Evolutionary conservation across 1,140 invertebrate species (phyloP).

Genomic region (Teleopsis dalmanni): DNA sequence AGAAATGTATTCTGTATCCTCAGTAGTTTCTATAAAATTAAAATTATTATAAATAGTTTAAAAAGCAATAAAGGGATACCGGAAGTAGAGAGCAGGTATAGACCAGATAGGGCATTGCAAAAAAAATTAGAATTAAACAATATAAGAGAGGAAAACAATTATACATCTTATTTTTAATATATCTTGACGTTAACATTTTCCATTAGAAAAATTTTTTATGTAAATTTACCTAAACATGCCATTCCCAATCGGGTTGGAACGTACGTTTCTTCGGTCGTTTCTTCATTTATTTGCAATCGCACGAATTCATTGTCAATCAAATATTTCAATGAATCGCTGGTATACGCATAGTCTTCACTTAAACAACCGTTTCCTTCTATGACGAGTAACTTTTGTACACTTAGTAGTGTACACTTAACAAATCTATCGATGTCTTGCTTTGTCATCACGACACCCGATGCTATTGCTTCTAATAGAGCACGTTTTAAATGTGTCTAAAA

Average conservation of each 20-base stretch:
- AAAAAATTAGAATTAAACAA: no score
- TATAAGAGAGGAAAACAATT: no score
- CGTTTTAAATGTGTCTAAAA: constrained; percentile 49
- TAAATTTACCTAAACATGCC: constrained; percentile 61
- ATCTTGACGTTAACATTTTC: background rate
- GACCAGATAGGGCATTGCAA: no score
- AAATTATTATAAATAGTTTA: no score
- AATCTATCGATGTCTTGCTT: constrained; percentile 69
- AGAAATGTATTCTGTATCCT: no score
- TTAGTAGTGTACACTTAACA: constrained; percentile 68
- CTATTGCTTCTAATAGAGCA: constrained; percentile 73
- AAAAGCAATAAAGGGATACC: no score
- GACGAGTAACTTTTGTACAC: constrained; percentile 21
- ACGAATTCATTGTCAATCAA: constrained; percentile 54
- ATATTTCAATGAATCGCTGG: constrained; percentile 43
- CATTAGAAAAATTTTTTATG: background rate
- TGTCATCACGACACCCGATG: constrained; percentile 72
- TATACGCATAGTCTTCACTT: constrained; percentile 12
- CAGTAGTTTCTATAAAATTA: no score
- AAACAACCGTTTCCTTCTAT: constrained; percentile 26
- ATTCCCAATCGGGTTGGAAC: constrained; percentile 78
- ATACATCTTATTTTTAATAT: no score
- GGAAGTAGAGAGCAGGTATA: no score
- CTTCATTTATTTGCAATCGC: constrained; percentile 47
- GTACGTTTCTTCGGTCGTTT: constrained; percentile 50